Evolutionary conservation across 1,140 invertebrate species (phyloP), one percentile per base, ranked within the genome.

Genomic region (Drosophila parvula): DNA sequence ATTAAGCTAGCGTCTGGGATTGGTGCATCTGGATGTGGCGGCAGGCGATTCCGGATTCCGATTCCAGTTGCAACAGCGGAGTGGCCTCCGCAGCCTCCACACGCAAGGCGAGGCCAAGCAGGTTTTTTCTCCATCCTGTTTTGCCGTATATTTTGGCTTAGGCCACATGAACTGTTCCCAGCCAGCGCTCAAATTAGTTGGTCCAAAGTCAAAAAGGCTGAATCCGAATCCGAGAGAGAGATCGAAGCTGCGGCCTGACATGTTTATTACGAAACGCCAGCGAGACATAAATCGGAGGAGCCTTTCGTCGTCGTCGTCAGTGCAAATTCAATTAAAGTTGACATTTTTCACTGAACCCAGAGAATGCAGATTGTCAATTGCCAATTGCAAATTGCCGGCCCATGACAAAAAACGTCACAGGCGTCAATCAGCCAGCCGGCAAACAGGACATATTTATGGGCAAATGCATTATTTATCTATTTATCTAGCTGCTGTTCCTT

Each of bases 321-420:
- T 89, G 82, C 80, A 89, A 89, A 89, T 89, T 89, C 84, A 89
- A 89, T 89, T 89, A 89, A 89, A 89, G 82, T 75, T 89, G 84
- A 81, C 84, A 89, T 89, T 89, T 88, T 83, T 60, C 76, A 63
- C 70, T 83, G 76, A 88, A 89, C 63, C 68, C 67, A 78, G n/a
- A n/a, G n/a, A n/a, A 76, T 88, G 84, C 81, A 84, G 79, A 77
- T 83, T 69, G 47, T 28, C 22, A 18, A 18, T 48, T 11, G 60
- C 50, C 32, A 53, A 53, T 53, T 53, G 50, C 61, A 60, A 63
- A 63, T 63, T 63, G 65, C 64, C 68, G 55, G 45, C 41, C 61
- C 48, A 77, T 74, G 67, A 60, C 79, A 77, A 81, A 80, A 77
- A 81, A 80, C 78, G 60, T 76, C 76, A 71, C 76, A 71, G 71